Evolutionary conservation across 2,888 invertebrate genomes (phyloP).

Genomic region (Syrista parreyssii): DNA sequence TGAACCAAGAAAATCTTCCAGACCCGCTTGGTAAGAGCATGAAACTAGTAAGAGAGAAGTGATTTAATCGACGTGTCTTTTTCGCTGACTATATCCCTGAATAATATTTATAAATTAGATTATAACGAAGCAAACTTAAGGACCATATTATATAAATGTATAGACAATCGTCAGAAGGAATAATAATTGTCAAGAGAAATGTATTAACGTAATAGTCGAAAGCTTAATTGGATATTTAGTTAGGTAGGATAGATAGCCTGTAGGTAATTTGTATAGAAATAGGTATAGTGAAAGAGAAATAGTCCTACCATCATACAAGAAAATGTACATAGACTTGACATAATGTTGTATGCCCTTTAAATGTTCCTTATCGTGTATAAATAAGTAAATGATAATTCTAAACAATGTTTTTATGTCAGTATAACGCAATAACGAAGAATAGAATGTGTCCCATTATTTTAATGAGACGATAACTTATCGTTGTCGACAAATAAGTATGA

Average conservation of each 20-base stretch:
- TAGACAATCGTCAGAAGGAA: constrained; percentile 43
- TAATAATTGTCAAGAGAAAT: background rate
- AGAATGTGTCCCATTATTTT: constrained; percentile 33
- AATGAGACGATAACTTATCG: constrained; percentile 27
- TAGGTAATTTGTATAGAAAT: constrained; percentile 9
- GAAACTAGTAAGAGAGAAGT: background rate
- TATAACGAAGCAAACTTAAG: constrained; percentile 30
- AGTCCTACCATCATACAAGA: constrained; percentile 27
- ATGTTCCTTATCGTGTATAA: constrained; percentile 26
- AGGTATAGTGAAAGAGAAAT: constrained; percentile 11
- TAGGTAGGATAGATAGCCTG: background rate
- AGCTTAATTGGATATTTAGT: background rate
- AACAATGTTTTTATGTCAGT: constrained; percentile 28
- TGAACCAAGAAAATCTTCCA: background rate
- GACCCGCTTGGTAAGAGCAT: background rate
- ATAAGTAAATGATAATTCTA: background rate
- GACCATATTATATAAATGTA: constrained; percentile 42
- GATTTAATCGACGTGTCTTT: constrained; percentile 28
- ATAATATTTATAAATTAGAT: background rate
- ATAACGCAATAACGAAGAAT: constrained; percentile 29
- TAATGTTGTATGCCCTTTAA: constrained; percentile 28
- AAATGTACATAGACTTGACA: constrained; percentile 50
- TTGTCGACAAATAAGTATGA: background rate
- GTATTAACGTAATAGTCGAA: background rate
- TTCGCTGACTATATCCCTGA: constrained; percentile 23